Percentiles rank a stretch among this genome's conserved stretches.
These are phyloP conservation scores for Chalcosyrphus nemorum DNA, from an alignment of 2,888 invertebrate genomes.

Conservation along the genomic window DNA sequence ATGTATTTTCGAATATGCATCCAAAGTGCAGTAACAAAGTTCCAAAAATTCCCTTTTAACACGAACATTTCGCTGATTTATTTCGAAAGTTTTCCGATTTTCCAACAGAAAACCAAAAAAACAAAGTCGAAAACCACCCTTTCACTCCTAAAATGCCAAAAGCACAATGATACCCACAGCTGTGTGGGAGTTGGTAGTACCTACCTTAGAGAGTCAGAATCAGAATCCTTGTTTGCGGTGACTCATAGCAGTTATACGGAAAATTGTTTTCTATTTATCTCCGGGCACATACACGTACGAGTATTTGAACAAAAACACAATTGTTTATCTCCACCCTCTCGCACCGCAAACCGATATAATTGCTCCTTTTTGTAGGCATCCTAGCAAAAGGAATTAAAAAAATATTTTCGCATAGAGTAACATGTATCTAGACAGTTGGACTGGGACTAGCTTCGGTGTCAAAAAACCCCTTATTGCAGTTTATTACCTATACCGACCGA, in stretches of 20 bases:
- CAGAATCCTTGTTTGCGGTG: background rate
- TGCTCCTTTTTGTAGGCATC: background rate
- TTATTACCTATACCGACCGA: slow-evolving; percentile 39
- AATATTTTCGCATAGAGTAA: too few species aligned
- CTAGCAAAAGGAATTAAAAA: background rate
- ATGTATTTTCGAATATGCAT: too few species aligned
- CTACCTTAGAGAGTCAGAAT: background rate
- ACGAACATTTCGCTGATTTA: background rate
- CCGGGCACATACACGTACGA: background rate
- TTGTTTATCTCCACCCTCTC: background rate
- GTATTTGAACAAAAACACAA: background rate
- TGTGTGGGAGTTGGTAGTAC: too few species aligned
- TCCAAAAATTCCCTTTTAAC: too few species aligned
- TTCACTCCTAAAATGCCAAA: background rate
- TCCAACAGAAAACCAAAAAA: background rate
- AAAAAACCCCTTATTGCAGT: slow-evolving; percentile 51
- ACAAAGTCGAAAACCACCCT: background rate
- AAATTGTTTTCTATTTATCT: slow-evolving; percentile 34
- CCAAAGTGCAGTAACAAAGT: too few species aligned
- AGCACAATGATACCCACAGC: background rate
- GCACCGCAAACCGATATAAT: background rate
- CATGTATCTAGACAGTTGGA: too few species aligned
- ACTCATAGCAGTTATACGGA: slow-evolving; percentile 13
- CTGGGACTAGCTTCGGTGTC: slow-evolving; percentile 12
- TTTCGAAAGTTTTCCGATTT: background rate